Conservation (phyloP, 2,113 vertebrate genomes). For the Fukomys damarensis region DNA sequence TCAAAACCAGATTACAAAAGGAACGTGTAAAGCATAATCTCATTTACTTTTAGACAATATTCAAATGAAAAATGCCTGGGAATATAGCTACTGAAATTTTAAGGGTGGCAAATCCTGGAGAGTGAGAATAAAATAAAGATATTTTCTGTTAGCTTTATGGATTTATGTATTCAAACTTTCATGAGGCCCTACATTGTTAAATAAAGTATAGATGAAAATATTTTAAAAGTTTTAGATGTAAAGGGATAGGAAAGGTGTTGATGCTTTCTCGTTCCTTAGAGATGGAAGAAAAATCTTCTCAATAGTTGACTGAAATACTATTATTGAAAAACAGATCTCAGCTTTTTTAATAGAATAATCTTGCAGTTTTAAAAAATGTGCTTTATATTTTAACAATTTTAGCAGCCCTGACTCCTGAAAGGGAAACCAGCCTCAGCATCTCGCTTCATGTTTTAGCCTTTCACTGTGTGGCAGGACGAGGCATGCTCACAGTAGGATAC, state of each 20-base stretch:
- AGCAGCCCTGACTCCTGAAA: slow-evolving; percentile 21
- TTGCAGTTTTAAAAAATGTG: neutral
- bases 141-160: slow-evolving; percentile 2
- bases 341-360: slow-evolving; percentile 28
- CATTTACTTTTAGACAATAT: slow-evolving; percentile 35
- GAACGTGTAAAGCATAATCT: neutral
- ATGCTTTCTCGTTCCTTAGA: neutral
- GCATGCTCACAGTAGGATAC: neutral
- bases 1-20: slow-evolving; percentile 10
- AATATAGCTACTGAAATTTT: neutral
- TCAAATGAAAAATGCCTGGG: neutral
- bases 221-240: neutral
- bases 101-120: neutral
- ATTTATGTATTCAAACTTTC: neutral
- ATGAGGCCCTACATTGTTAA: neutral
- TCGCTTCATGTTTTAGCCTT: neutral
- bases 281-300: neutral
- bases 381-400: neutral
- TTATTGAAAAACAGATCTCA: neutral
- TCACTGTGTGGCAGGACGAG: neutral
- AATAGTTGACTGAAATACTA: neutral
- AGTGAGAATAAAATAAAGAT: slow-evolving; percentile 27
- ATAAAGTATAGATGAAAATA: neutral
- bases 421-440: neutral
- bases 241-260: neutral